Conservation (phyloP, 2,888 invertebrate genomes). For the Exocentrus adspersus region DNA sequence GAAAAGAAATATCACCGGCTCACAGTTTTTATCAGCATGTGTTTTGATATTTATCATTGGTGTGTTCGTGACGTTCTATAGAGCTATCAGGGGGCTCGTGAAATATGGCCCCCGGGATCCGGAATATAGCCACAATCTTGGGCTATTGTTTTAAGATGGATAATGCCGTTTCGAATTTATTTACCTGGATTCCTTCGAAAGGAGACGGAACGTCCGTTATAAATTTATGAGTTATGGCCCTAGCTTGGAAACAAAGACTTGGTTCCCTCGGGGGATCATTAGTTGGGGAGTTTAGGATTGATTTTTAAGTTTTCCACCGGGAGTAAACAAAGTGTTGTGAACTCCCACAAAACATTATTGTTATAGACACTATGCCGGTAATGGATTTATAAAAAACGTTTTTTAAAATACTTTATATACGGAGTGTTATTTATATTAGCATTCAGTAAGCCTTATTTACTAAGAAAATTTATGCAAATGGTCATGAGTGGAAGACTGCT, state of each 20-base stretch:
- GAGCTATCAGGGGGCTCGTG: conserved; percentile 32
- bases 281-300: not conserved
- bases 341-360: too few species aligned
- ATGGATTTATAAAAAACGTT: too few species aligned
- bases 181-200: conserved; percentile 7
- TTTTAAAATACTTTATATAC: too few species aligned
- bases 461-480: too few species aligned
- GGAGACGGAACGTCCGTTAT: not conserved
- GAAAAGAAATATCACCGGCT: conserved; percentile 40
- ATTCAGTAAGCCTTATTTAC: too few species aligned
- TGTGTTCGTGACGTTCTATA: conserved; percentile 33
- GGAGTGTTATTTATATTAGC: too few species aligned
- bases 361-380: too few species aligned
- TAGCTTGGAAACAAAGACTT: not conserved
- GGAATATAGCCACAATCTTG: conserved; percentile 17
- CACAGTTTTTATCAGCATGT: conserved; percentile 43
- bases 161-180: conserved; percentile 15
- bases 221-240: conserved; percentile 5
- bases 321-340: too few species aligned
- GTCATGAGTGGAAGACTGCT: too few species aligned
- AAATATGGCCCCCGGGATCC: conserved; percentile 23
- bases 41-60: conserved; percentile 47
- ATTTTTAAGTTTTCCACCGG: not conserved
- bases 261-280: not conserved
- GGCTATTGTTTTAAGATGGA: conserved; percentile 22